These are phyloP conservation scores for Muraenolepis orangiensis DNA, from an alignment of 2,797 vertebrate genomes.

Conservation along the genomic window DNA sequence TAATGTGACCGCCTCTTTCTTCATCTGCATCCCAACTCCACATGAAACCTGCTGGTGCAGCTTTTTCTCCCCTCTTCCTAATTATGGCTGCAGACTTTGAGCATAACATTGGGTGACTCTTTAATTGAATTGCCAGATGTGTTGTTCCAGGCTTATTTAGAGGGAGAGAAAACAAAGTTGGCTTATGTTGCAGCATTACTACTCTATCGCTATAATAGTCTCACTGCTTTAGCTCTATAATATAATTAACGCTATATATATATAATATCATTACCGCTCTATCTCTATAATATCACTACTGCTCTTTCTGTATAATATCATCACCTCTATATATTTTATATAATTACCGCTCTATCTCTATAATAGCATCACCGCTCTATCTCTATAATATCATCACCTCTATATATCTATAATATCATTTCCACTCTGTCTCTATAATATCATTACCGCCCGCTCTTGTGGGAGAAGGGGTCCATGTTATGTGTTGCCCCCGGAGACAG, in stretches of 20 bases:
- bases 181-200: constrained; percentile 42
- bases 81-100: constrained; percentile 47
- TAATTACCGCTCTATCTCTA: constrained; percentile 16
- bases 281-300: constrained; percentile 54
- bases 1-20: background rate
- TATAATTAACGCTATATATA: constrained; percentile 67
- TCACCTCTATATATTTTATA: too few species aligned
- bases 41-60: constrained; percentile 3
- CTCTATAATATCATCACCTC: constrained; percentile 56
- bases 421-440: constrained; percentile 38
- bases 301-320: constrained; percentile 50
- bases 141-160: constrained; percentile 49
- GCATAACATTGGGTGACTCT: constrained; percentile 44
- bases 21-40: background rate
- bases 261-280: too few species aligned
- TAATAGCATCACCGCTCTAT: constrained; percentile 59
- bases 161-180: constrained; percentile 45
- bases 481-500: constrained; percentile 40
- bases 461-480: constrained; percentile 57
- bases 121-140: constrained; percentile 59
- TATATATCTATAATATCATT: constrained; percentile 49
- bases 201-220: constrained; percentile 31
- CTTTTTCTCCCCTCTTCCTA: constrained; percentile 33
- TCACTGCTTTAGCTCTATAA: constrained; percentile 21
- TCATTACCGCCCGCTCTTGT: constrained; percentile 57